Base-by-base conservation (phyloP, 1,140 invertebrate species). In the Propsilocerus akamusi region DNA sequence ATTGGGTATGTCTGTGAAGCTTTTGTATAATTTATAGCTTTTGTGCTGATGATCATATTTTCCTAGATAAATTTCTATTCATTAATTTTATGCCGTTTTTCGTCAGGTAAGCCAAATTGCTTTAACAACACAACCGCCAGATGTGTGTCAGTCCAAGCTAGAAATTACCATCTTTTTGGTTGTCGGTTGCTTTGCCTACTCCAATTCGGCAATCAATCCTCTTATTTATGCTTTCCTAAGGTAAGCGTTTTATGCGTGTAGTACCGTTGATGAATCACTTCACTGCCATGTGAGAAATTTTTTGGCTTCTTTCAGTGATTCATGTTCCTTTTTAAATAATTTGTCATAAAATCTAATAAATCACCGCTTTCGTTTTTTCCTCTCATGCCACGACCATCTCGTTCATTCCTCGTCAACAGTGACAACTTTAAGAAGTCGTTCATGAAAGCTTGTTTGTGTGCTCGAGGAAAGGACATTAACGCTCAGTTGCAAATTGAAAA, bases 361-460 rank as follows among this genome's bases (percentile, higher is more conserved):
- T n/a, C n/a, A n/a, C n/a, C n/a, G n/a, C n/a, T n/a, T n/a, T n/a
- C n/a, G n/a, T n/a, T n/a, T n/a, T n/a, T n/a, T n/a, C n/a, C n/a
- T n/a, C n/a, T n/a, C n/a, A n/a, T n/a, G n/a, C n/a, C n/a, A n/a
- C n/a, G n/a, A n/a, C n/a, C n/a, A n/a, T 6, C 17, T 17, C 11
- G 10, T 41, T 41, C 17, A 17, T 14, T n/a, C 14, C 20, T 37
- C 7, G 4, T 14, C 34, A 4, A 37, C 0, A 89, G 84, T 55
- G 90, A 94, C 56, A 94, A 94, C 58, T 95, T 95, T 64, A 92
- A 92, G 63, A 94, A 94, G 67, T 91, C 87, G 59, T 95, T 94
- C 60, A 68, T 90, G 51, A 96, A 95, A 63, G 92, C 85, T 7
- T 88, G 84, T 64, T 86, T 81, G 0, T 90, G 86, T 57, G 81